A percentile compares a stretch with the other conserved stretches of the same genome.
Evolutionary conservation across 2,797 vertebrate genomes (phyloP).

Genomic region (Tangara arthus): DNA sequence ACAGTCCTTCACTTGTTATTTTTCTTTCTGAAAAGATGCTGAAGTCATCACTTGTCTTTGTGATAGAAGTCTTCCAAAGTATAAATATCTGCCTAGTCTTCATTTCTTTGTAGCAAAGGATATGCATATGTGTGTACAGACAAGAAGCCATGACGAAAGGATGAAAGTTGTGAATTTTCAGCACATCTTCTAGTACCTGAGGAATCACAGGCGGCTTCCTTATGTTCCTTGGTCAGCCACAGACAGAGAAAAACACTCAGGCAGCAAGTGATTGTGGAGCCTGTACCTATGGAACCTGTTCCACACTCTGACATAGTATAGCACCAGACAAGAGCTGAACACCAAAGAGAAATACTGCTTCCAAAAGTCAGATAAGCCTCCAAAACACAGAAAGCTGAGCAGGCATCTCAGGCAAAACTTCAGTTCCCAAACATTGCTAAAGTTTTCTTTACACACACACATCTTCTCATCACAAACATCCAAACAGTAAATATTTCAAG

Average conservation of each 20-base stretch:
- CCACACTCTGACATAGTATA: not conserved
- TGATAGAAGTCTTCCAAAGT: not conserved
- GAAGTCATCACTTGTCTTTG: not conserved
- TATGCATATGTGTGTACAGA: not conserved
- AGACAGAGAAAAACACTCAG: not conserved
- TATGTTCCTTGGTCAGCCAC: rapidly evolving
- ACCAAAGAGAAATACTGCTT: not conserved
- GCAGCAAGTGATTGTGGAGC: not conserved
- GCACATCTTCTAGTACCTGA: not conserved
- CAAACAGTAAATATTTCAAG: not conserved
- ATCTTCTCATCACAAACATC: not conserved
- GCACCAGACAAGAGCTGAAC: not conserved
- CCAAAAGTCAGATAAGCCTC: not conserved
- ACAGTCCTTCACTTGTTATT: not conserved
- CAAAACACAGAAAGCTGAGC: not conserved
- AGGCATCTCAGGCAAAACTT: not conserved
- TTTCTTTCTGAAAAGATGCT: not conserved
- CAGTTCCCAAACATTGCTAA: not conserved
- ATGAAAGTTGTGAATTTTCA: not conserved
- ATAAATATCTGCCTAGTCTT: not conserved
- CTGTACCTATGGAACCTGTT: not conserved
- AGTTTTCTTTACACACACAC: not conserved
- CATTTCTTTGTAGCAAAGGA: not conserved
- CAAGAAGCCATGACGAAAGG: not conserved
- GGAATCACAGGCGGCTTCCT: not conserved